Base-by-base conservation (phyloP, 2,888 invertebrate genomes). In the Meiosimyza decipiens region DNA sequence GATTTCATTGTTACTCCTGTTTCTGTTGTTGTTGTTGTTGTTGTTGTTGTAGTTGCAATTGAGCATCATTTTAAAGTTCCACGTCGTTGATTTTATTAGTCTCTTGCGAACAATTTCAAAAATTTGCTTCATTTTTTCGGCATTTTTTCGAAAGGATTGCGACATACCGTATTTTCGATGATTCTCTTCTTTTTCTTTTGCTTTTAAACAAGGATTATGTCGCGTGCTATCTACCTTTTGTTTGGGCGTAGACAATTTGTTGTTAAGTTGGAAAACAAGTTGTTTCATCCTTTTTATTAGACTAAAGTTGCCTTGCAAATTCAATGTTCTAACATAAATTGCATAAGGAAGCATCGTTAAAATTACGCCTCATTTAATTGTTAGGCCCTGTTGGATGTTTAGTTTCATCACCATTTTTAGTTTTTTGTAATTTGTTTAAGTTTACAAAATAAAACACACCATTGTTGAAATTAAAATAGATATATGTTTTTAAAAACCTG, bases 21-120 rank as follows among this genome's bases (percentile, higher is more conserved):
- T 4, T 57, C 18, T 71, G 71, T 52, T 67, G 33, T 51, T 69
- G 51, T 69, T 69, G 51, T 60, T 69, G 51, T 51, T n/a, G n/a
- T n/a, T n/a, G n/a, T n/a, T n/a, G n/a, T n/a, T n/a, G n/a, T n/a
- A 22, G 60, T 50, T 49, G 71, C 63, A 60, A 22, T 59, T 18
- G 6, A 64, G 54, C 62, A 72, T 74, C 76, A 83, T 82, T 82
- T 85, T 82, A 79, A 80, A 85, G 86, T 86, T 85, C 83, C 86
- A 84, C 85, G 81, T 84, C 86, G 85, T 86, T 85, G 85, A 84
- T 85, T 85, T 85, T 85, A 85, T 85, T 85, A 86, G 86, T 85
- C 85, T 85, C 85, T 78, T 82, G 85, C 85, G 86, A 85, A 85
- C 85, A 86, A 86, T 85, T 86, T 82, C 76, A 82, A 82, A 84